Percentiles rank a stretch among this genome's conserved stretches.
Conservation (phyloP, 2,888 invertebrate genomes). For the Yponomeuta plumbellus region DNA sequence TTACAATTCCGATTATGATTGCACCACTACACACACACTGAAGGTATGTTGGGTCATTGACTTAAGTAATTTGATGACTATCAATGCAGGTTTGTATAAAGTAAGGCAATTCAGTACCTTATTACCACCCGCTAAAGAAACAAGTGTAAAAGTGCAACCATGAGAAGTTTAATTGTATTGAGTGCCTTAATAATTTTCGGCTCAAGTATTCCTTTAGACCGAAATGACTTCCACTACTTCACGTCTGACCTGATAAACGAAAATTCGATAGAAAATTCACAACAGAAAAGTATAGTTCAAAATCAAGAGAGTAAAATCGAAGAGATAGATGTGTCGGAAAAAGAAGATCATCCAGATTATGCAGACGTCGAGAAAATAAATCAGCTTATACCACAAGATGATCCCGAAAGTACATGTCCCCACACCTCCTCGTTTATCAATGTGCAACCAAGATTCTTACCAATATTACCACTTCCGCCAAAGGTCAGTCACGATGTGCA, state of each 20-base stretch:
- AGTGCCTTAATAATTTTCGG: not conserved
- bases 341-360: not conserved
- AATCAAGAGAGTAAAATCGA: not conserved
- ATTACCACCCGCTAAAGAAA: not conserved
- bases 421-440: not conserved
- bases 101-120: not conserved
- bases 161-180: not conserved
- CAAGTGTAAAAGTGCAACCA: not conserved
- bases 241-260: not conserved
- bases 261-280: not conserved
- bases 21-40: not conserved
- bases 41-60: not conserved
- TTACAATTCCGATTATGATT: not conserved
- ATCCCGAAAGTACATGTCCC: not conserved
- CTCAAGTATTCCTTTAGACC: not conserved
- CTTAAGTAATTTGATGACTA: constrained; percentile 9
- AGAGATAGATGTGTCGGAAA: not conserved
- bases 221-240: not conserved
- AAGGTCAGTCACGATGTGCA: not conserved
- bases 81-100: not conserved
- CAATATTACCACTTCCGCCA: constrained; percentile 5
- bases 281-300: no score
- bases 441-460: not conserved
- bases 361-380: no score
- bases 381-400: not conserved